Evolutionary conservation across 2,113 vertebrate species (phyloP), one percentile per base, ranked within the genome.

Genomic region (Cygnus buccinator): DNA sequence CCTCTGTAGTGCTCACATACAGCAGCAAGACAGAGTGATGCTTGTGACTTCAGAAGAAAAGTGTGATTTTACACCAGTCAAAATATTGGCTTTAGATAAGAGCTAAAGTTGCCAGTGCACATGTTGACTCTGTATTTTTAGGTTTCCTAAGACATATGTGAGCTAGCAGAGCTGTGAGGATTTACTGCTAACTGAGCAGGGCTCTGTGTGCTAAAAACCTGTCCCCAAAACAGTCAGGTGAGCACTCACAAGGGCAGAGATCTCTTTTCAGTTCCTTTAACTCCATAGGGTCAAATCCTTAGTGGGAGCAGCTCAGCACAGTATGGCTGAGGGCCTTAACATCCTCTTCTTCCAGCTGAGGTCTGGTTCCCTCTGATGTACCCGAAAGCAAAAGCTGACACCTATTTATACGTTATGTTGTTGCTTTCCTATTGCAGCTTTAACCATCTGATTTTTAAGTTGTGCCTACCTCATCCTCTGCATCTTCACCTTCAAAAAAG

Each of bases 201-300:
- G 29, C n/a, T n/a, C 63, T 29, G 25, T 4, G 4, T 46, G 16
- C 33, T 35, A 35, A 73, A 91, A 94, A 73, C 16, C 11, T 23
- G 13, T 61, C 20, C 44, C 71, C 48, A 92, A 31, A 93, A 76
- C 35, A 43, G 12, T 39, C 37, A 67, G 29, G 20, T 43, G n/a
- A 87, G 28, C 17, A 19, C 20, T 54, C 39, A 33, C 35, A 59
- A 74, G 35, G 13, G 22, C 48, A 91, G 74, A 89, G 48, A 70
- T 50, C 10, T 25, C n/a, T 55, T 68, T 77, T 90, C 59, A 58
- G 52, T 85, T 62, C 75, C 41, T 48, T 83, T 71, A 72, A 19
- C 26, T 63, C 39, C 1, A 2, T n/a, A 55, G 3, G 5, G 28
- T 67, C 46, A 75, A 71, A 89, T 46, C 12, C 0, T 0, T 37